A percentile compares a stretch with the other conserved stretches of the same genome.
These are phyloP conservation scores for Aphodius sticticus DNA, from an alignment of 2,888 invertebrate genomes.

Conservation along the genomic window DNA sequence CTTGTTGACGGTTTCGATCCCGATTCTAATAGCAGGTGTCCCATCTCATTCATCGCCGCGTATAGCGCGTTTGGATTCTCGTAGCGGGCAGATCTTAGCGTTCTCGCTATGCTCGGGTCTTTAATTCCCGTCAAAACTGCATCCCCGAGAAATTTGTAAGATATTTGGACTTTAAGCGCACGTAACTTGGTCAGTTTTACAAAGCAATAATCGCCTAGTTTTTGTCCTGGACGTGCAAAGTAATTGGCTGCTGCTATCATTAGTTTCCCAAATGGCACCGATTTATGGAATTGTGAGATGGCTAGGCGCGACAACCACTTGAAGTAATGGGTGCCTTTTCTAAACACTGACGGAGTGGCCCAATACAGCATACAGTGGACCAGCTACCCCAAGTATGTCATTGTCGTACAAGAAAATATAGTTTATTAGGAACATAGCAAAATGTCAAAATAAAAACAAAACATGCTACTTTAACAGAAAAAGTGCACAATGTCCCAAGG, in stretches of 20 bases:
- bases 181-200: conserved; percentile 39
- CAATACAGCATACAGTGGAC: too few species aligned
- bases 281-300: conserved; percentile 36
- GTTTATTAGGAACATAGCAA: too few species aligned
- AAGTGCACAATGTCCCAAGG: too few species aligned
- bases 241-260: conserved; percentile 40
- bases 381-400: too few species aligned
- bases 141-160: conserved; percentile 40
- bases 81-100: conserved; percentile 32
- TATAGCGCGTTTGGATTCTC: conserved; percentile 27
- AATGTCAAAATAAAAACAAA: too few species aligned
- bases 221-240: conserved; percentile 37
- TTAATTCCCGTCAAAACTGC: conserved; percentile 41
- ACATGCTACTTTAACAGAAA: too few species aligned
- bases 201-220: conserved; percentile 41
- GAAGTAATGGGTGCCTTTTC: too few species aligned
- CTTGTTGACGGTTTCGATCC: not conserved
- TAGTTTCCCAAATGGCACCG: conserved; percentile 39
- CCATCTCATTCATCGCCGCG: conserved; percentile 33
- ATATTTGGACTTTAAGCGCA: conserved; percentile 35
- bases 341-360: too few species aligned
- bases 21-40: conserved; percentile 14
- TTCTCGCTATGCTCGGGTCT: conserved; percentile 38
- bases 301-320: too few species aligned
- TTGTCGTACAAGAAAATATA: too few species aligned